A percentile compares a stretch with the other conserved stretches of the same genome.
Evolutionary conservation across 2,797 vertebrate species (phyloP).

Genomic region (Pangasius larnaudii): DNA sequence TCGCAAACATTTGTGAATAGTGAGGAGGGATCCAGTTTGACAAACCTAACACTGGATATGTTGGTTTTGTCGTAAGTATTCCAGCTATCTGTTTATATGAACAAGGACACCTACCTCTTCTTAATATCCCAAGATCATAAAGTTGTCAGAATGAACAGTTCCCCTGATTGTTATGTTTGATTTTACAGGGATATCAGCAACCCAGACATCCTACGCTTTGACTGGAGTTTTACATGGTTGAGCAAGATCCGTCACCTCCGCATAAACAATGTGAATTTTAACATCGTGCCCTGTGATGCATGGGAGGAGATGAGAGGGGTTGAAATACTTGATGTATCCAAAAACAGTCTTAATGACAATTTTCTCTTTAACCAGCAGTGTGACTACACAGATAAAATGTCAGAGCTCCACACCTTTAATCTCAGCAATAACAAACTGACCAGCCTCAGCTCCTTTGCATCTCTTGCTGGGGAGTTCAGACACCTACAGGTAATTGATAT

Average conservation of each 20-base stretch:
- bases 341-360: constrained; percentile 72
- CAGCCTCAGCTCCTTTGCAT: constrained; percentile 71
- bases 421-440: constrained; percentile 73
- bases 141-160: constrained; percentile 17
- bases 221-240: constrained; percentile 88
- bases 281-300: constrained; percentile 80
- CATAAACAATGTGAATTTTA: constrained; percentile 82
- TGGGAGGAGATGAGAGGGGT: constrained; percentile 78
- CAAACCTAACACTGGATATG: constrained; percentile 69
- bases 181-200: constrained; percentile 83
- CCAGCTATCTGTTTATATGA: not conserved
- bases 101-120: not conserved
- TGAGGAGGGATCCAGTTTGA: constrained; percentile 62
- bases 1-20: constrained; percentile 70
- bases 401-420: constrained; percentile 71
- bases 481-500: constrained; percentile 74
- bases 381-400: constrained; percentile 67
- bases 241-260: constrained; percentile 73
- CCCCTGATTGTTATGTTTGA: constrained; percentile 25
- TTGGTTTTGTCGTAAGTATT: constrained; percentile 77
- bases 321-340: constrained; percentile 72
- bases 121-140: constrained; percentile 7
- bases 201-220: constrained; percentile 84
- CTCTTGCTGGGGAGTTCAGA: constrained; percentile 71
- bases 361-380: constrained; percentile 79